These are phyloP conservation scores for Rhopalosiphum nymphaeae DNA, from an alignment of 2,888 invertebrate genomes.

Conservation along the genomic window DNA sequence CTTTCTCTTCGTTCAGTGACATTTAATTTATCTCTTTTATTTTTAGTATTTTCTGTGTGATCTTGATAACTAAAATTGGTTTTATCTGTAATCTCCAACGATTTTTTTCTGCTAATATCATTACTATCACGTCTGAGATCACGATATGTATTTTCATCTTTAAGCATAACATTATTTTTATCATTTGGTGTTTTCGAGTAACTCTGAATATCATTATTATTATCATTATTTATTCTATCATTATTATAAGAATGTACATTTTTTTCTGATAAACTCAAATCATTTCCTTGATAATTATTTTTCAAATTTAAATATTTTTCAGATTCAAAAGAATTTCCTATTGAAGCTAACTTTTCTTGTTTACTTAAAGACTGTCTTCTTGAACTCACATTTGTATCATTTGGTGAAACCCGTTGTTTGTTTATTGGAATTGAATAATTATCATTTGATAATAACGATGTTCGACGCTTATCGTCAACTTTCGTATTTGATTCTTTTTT, in stretches of 20 bases:
- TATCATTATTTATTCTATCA: background rate
- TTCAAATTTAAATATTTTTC: conserved; percentile 3
- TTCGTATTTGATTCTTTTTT: background rate
- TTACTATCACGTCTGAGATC: background rate
- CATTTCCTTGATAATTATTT: conserved; percentile 12
- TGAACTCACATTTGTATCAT: background rate
- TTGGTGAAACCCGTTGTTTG: background rate
- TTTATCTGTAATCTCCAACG: background rate
- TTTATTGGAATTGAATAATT: background rate
- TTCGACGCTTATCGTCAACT: conserved; percentile 24
- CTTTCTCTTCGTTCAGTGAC: background rate
- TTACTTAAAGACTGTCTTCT: conserved; percentile 1
- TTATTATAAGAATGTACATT: background rate
- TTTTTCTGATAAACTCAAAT: background rate
- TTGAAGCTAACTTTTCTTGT: background rate
- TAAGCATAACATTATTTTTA: background rate
- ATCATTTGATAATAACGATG: conserved; percentile 2
- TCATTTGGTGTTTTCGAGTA: background rate
- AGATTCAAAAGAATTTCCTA: conserved; percentile 27
- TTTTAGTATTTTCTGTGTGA: background rate
- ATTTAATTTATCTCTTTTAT: background rate
- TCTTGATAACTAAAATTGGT: background rate
- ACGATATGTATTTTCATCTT: background rate
- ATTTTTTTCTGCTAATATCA: background rate
- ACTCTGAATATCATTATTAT: background rate